Base-by-base conservation (phyloP, 2,113 vertebrate genomes). In the Sterna hirundo region DNA sequence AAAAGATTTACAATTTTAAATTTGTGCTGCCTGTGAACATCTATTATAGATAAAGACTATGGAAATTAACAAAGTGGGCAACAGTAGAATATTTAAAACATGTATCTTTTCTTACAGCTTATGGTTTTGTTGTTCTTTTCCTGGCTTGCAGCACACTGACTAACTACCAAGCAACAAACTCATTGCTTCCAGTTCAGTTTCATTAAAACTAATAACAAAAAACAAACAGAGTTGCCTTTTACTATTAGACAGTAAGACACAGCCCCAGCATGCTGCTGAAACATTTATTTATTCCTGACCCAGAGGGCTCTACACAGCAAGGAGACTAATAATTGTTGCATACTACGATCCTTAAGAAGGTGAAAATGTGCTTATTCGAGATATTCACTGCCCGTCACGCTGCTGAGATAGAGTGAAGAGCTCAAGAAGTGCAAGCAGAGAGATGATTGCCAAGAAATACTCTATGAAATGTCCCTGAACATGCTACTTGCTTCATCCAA, bases 201-300 rank as follows among this genome's bases (percentile, higher is more conserved):
- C 51, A 61, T 68, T 51, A 86, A 55, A 74, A 83, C 6, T 78
- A 75, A 29, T 18, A 64, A 71, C 10, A 40, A n/a, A 51, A 90
- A 22, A 0, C 6, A 66, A 68, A 32, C 4, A 29, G 2, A 1
- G 0, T 29, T 72, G 12, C 1, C 11, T 69, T 80, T 65, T 83
- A 26, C 18, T 58, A 5, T 44, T 66, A 57, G 15, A 65, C 6
- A 21, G 7, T 66, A 38, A 75, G 47, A 46, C 18, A 62, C 9
- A 79, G 11, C 1, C 15, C 3, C 13, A 22, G 4, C 15, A 70
- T 94, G 10, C 21, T 71, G 15, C 6, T 60, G 29, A 90, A 85
- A 64, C 3, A 32, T 66, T 44, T 75, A 42, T 70, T 69, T 64
- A 42, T 64, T 72, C 38, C 22, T 49, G 36, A 78, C 5, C 32